phyloP scores from a whole-genome alignment of 1,140 invertebrate genomes.

The Papilio helenus region DNA sequence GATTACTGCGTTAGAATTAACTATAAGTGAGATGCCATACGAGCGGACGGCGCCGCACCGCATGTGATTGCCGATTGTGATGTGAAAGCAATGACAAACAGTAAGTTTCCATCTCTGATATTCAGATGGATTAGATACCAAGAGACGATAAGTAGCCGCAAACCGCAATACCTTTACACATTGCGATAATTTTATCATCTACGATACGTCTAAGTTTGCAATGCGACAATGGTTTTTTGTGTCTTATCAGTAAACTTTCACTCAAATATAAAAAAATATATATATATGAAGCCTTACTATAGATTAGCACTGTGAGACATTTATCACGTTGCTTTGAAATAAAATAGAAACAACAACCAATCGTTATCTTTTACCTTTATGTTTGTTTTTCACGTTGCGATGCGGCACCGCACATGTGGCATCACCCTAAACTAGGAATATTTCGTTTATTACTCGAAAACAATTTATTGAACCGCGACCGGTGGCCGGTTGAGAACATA shows the following conservation, averaged over 20 bases:
- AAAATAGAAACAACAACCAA: too few species aligned
- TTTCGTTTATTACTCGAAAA: conserved; percentile 37
- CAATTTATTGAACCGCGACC: conserved; percentile 32
- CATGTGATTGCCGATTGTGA: too few species aligned
- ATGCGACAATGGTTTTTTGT: not conserved
- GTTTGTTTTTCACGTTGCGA: not conserved
- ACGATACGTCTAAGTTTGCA: not conserved
- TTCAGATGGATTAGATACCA: too few species aligned
- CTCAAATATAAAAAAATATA: not conserved
- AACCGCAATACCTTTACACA: too few species aligned
- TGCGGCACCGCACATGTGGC: not conserved
- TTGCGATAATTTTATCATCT: not conserved
- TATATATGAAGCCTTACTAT: too few species aligned
- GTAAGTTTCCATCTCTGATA: too few species aligned
- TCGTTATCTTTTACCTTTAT: too few species aligned
- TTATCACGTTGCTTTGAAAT: too few species aligned
- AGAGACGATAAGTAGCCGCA: too few species aligned
- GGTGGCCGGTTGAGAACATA: conserved; percentile 27
- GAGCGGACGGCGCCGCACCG: not conserved
- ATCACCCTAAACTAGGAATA: not conserved
- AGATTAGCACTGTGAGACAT: too few species aligned
- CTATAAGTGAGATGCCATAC: not conserved
- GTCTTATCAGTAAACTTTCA: not conserved
- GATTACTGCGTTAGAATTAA: conserved; percentile 18
- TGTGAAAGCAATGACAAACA: too few species aligned